Percentiles rank a stretch among this genome's conserved stretches.
phyloP scores from a whole-genome alignment of 2,113 vertebrate genomes.

The Urocynchramus pylzowi region DNA sequence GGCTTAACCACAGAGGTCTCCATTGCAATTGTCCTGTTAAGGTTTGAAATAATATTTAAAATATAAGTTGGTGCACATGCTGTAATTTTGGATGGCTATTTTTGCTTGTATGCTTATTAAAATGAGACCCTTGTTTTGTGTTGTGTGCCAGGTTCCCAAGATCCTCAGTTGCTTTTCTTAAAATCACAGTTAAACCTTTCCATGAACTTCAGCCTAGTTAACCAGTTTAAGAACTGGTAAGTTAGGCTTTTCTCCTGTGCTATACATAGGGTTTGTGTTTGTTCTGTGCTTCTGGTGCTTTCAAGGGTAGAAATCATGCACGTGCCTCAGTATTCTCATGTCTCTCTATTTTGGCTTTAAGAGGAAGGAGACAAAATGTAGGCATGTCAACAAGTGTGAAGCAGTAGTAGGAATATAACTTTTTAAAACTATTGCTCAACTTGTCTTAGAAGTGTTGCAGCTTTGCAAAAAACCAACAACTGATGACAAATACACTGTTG shows the following conservation, averaged over 20 bases:
- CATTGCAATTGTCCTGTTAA: not conserved
- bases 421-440: not conserved
- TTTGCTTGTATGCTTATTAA: constrained; percentile 12
- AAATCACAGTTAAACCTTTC: not conserved
- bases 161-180: not conserved
- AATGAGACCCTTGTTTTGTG: not conserved
- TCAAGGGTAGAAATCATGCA: not conserved
- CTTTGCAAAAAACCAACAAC: not conserved
- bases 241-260: not conserved
- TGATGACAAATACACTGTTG: not conserved
- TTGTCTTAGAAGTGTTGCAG: not conserved
- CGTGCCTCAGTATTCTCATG: not conserved
- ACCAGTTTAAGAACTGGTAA: not conserved
- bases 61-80: not conserved
- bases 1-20: constrained; percentile 20
- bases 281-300: not conserved
- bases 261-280: not conserved
- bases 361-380: not conserved
- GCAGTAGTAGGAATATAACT: not conserved
- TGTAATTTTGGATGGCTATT: constrained; percentile 28
- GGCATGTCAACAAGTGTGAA: not conserved
- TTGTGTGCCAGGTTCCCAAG: not conserved
- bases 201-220: constrained; percentile 17
- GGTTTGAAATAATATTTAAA: constrained; percentile 37
- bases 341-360: not conserved